A percentile compares a stretch with the other conserved stretches of the same genome.
phyloP scores from a whole-genome alignment of 2,888 invertebrate species.

The Achlya flavicornis region DNA sequence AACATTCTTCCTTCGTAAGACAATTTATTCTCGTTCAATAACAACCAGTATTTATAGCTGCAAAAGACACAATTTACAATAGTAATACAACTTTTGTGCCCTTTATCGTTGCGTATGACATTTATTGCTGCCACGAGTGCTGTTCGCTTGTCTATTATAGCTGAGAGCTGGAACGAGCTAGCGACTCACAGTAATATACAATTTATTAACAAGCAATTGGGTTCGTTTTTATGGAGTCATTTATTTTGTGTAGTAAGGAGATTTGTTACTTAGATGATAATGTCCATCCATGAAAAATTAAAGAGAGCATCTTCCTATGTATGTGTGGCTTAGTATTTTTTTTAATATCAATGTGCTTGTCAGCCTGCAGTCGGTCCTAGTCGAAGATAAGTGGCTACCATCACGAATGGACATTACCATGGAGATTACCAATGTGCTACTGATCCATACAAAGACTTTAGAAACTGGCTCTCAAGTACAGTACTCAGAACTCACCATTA shows the following conservation, averaged over 20 bases:
- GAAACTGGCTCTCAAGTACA: too few relatives aligned
- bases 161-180: conserved; percentile 13
- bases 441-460: too few relatives aligned
- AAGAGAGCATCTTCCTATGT: too few relatives aligned
- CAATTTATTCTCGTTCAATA: conserved; percentile 17
- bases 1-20: conserved; percentile 1
- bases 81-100: conserved; percentile 21
- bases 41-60: conserved; percentile 25
- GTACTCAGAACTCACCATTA: too few relatives aligned
- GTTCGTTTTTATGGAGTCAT: neutral
- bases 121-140: conserved; percentile 32
- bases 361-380: too few relatives aligned
- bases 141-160: conserved; percentile 27
- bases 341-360: too few relatives aligned
- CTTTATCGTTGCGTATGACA: conserved; percentile 25
- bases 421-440: too few relatives aligned
- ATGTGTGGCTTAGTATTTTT: too few relatives aligned
- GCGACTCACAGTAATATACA: conserved; percentile 15
- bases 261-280: neutral
- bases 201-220: conserved; percentile 8
- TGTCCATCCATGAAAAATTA: too few relatives aligned
- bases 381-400: too few relatives aligned
- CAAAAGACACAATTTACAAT: conserved; percentile 32
- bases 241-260: neutral
- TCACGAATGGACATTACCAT: too few relatives aligned